These are phyloP conservation scores for Marisa cornuarietis DNA, from an alignment of 1,140 invertebrate species.

Conservation along the genomic window DNA sequence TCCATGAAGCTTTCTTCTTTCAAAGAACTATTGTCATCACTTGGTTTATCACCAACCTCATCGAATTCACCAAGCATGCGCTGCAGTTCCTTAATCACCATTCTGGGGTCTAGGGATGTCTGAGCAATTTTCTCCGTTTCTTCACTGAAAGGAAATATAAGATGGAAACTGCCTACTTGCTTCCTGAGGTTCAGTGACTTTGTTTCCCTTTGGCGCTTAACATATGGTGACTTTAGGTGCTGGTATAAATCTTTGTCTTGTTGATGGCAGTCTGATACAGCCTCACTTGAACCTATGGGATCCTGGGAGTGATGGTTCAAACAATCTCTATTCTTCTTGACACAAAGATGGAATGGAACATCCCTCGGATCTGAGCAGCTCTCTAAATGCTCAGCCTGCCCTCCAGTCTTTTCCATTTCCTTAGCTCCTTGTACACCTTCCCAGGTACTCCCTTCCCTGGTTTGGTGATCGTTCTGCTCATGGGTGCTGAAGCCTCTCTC, in stretches of 20 bases:
- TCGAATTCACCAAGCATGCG: constrained; percentile 38
- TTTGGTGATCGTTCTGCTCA: not conserved
- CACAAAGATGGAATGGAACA: too few relatives aligned
- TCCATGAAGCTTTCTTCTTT: too few relatives aligned
- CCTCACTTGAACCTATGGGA: too few relatives aligned
- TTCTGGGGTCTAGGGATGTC: constrained; percentile 43
- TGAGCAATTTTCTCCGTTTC: constrained; percentile 40
- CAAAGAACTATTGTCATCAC: not conserved
- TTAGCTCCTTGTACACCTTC: not conserved
- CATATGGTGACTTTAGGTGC: too few relatives aligned
- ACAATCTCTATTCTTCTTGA: too few relatives aligned
- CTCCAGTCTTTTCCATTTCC: too few relatives aligned
- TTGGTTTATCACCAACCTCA: not conserved
- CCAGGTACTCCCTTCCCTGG: not conserved
- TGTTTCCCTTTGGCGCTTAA: too few relatives aligned
- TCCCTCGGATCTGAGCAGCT: too few relatives aligned
- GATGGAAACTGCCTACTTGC: constrained; percentile 51
- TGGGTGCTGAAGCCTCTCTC: not conserved
- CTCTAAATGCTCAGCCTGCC: too few relatives aligned
- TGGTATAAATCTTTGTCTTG: too few relatives aligned
- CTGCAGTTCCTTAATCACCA: constrained; percentile 50
- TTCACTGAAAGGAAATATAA: constrained; percentile 62
- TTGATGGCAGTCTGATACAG: too few relatives aligned
- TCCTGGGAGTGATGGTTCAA: too few relatives aligned
- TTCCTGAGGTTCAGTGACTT: not conserved